Conservation (phyloP, 2,888 invertebrate species). For the Hypomecis atomaria region DNA sequence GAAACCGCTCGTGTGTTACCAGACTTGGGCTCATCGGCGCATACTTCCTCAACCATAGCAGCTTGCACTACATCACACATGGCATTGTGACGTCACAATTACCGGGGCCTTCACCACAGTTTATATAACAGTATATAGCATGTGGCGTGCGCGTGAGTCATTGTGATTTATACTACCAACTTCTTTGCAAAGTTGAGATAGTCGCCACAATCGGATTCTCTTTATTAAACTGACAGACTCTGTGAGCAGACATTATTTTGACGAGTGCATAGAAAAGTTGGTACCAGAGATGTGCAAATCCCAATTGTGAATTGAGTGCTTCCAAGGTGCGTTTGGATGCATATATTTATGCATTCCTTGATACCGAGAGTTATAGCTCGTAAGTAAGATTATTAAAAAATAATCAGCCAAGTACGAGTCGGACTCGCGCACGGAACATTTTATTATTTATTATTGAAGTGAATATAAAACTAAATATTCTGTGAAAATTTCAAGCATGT, state of each 20-base stretch:
- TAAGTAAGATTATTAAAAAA: too few relatives aligned
- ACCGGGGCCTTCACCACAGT: slow-evolving; percentile 34
- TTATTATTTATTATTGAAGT: too few relatives aligned
- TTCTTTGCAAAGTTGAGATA: not conserved
- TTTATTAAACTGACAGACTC: not conserved
- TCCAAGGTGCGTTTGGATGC: slow-evolving; percentile 20
- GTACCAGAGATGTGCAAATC: slow-evolving; percentile 39
- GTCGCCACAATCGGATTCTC: not conserved
- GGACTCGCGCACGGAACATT: too few relatives aligned
- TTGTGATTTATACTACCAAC: slow-evolving; percentile 15
- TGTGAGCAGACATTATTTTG: not conserved
- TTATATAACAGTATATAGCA: slow-evolving; percentile 29
- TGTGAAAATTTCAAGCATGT: too few relatives aligned
- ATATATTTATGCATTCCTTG: not conserved
- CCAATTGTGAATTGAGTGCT: slow-evolving; percentile 24
- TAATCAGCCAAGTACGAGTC: too few relatives aligned
- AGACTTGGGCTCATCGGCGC: not conserved
- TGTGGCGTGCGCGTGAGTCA: slow-evolving; percentile 50
- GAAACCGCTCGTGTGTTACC: too few relatives aligned
- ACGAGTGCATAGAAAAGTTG: slow-evolving; percentile 33
- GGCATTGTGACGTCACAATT: slow-evolving; percentile 43
- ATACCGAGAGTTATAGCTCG: too few relatives aligned
- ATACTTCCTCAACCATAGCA: slow-evolving; percentile 29
- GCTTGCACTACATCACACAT: slow-evolving; percentile 30
- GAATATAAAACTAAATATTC: too few relatives aligned